Base-by-base conservation (phyloP, 2,888 invertebrate genomes). In the Tenthredo mesomela region DNA sequence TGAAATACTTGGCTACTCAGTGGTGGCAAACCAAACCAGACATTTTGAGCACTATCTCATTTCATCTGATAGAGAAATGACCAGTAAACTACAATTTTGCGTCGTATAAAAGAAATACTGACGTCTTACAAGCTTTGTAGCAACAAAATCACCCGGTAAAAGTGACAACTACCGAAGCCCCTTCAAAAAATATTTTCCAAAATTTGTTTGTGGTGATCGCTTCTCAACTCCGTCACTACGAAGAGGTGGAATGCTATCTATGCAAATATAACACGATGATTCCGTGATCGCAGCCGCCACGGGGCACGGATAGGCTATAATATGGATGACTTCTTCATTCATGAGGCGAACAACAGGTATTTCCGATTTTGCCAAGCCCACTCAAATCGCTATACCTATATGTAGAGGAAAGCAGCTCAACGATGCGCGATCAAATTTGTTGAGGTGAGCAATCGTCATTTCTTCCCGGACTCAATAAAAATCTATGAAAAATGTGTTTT, bases 311-410 rank as follows among this genome's bases (percentile, higher is more conserved):
- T 25, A 71, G 25, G 18, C 29, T 40, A 61, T 58, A 37, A 85
- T 85, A 85, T 85, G 82, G 82, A 85, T 67, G 70, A 67, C 82
- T 82, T 85, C 82, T 82, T 58, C 85, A 82, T 85, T 85, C 84
- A 85, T 73, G 84, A 86, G 85, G 84, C 75, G 33, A 85, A 85
- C 89, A 91, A 91, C 91, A 91, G 91, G 91, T 91, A 91, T 89
- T 90, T 90, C 90, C 89, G 89, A 90, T 89, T 87, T 84, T 43
- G 78, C 86, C 86, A 47, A 77, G 25, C 77, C 77, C 77, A 77
- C 54, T 77, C 7, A 29, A 3, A 50, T 77, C 77, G 25, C n/a
- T 77, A 75, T 75, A 75, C 75, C 50, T 37, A 7, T 37, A 50
- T 29, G 25, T 50, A 37, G 25, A 75, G 43, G 75, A 71, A 71